Percentiles rank a stretch among this genome's conserved stretches.
Evolutionary conservation across 2,113 vertebrate genomes (phyloP).

Genomic region (Odobenus rosmarus): DNA sequence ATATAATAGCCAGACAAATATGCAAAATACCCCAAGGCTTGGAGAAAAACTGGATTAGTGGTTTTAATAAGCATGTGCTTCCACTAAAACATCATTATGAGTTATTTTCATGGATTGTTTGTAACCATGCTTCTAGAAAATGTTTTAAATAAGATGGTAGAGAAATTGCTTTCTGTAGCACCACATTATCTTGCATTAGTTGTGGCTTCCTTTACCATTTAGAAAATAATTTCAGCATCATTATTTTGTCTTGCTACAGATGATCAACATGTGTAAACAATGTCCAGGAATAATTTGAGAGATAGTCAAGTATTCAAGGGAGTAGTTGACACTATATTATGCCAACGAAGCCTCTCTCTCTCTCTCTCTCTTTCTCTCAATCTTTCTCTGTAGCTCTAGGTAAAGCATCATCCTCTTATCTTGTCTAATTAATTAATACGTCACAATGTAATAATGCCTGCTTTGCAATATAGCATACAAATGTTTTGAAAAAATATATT

Average conservation of each 20-base stretch:
- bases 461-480: constrained; percentile 40
- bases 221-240: not conserved
- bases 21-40: constrained; percentile 41
- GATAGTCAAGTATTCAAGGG: not conserved
- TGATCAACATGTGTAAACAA: not conserved
- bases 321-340: not conserved
- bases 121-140: constrained; percentile 9
- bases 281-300: not conserved
- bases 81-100: constrained; percentile 53
- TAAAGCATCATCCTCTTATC: not conserved
- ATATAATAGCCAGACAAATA: constrained; percentile 55
- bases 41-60: not conserved
- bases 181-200: not conserved
- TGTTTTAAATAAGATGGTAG: not conserved
- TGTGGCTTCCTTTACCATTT: not conserved
- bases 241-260: not conserved
- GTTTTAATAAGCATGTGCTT: constrained; percentile 50
- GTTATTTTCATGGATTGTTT: constrained; percentile 38
- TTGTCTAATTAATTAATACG: constrained; percentile 30
- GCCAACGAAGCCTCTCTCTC: not conserved
- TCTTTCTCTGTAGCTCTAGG: not conserved
- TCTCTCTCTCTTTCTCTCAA: not conserved
- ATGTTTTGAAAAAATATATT: not conserved
- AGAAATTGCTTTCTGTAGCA: constrained; percentile 21
- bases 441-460: constrained; percentile 42